phyloP scores from a whole-genome alignment of 1,140 invertebrate genomes.

The Steinernema khuongi region DNA sequence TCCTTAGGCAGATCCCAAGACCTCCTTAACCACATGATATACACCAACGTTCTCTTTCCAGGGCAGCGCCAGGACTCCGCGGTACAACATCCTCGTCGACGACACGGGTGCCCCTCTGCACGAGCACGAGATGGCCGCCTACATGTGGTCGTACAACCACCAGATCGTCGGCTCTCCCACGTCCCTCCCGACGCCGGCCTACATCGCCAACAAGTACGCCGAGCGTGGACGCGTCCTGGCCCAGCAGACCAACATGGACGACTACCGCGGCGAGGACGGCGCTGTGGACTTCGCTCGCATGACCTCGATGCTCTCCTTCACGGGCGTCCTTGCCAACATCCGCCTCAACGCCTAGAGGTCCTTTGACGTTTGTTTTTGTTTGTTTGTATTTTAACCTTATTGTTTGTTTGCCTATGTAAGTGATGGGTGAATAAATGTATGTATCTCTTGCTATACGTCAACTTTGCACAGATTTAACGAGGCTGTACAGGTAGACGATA shows the following conservation, averaged over 20 bases:
- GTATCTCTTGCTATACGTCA: no score
- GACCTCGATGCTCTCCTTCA: background rate
- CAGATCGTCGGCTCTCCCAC: conserved; percentile 1
- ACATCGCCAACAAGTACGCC: conserved; percentile 12
- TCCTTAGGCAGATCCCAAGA: no score
- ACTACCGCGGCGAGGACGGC: background rate
- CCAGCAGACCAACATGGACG: background rate
- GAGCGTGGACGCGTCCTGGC: background rate
- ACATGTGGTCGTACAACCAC: background rate
- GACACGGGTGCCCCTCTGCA: background rate
- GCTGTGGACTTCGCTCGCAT: background rate
- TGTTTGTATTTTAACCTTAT: no score
- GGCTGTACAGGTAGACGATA: no score
- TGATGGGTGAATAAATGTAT: no score
- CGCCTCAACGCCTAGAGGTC: conserved; percentile 4
- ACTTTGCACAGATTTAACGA: no score
- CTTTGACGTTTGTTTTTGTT: no score
- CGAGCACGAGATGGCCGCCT: conserved; percentile 11
- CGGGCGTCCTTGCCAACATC: background rate
- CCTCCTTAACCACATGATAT: no score
- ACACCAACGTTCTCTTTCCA: background rate
- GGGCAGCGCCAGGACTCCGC: background rate
- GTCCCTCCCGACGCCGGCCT: background rate
- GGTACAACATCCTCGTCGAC: background rate
- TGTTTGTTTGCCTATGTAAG: no score